Base-by-base conservation (phyloP, 2,888 invertebrate genomes). In the Cerceris rybyensis region DNA sequence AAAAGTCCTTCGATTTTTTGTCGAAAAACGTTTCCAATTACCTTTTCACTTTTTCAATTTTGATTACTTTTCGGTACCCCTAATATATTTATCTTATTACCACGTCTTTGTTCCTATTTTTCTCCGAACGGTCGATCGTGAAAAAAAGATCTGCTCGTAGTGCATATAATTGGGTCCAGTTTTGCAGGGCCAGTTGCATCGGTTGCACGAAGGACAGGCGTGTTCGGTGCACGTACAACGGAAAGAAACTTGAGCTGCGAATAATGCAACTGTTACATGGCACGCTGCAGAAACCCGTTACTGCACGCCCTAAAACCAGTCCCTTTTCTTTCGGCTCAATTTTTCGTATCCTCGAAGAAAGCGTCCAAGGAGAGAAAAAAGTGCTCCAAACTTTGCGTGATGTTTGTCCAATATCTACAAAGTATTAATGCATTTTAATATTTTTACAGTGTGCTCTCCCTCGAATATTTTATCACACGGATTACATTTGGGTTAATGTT, bases 281-380 rank as follows among this genome's bases (percentile, higher is more conserved):
- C 60, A 73, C 68, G 65, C 61, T 52, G 57, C 67, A 46, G 57
- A 72, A 70, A 82, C 78, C 86, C 86, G 87, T 87, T 87, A 87
- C 85, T 78, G 86, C 85, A 79, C 85, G 81, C 75, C 70, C 81
- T 77, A 73, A 80, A 85, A 75, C 60, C 70, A 55, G 69, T 58
- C 71, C 43, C 50, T 66, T 74, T 73, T 68, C 58, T 54, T 57
- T 65, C 52, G 9, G 52, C 39, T 39, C 52, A 41, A 65, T 73
- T 75, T 75, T 75, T 54, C 16, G 28, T 9, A 9, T 14, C 13
- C 49, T 11, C 17, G 55, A 2, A 9, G 16, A 54, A 41, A 55
- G 46, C n/a, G 9, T 7, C 9, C 4, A 17, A 58, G 7, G 17
- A 9, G 5, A 28, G n/a, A 46, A 8, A 42, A 42, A 41, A 9